These are phyloP conservation scores for Heliconius ethilla DNA, from an alignment of 2,888 invertebrate genomes.

Conservation along the genomic window DNA sequence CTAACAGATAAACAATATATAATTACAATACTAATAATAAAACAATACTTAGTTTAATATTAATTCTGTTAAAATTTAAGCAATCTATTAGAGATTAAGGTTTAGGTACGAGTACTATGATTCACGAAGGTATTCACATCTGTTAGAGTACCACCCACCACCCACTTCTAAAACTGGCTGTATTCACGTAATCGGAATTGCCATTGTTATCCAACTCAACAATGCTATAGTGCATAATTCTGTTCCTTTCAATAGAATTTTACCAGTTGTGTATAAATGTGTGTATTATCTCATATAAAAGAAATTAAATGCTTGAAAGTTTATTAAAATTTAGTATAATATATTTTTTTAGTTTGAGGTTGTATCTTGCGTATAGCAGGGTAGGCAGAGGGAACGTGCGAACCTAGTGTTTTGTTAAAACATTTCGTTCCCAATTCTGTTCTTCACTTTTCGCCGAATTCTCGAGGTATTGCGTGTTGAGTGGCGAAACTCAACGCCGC, in stretches of 20 bases:
- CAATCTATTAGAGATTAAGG: background rate
- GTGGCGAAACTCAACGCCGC: too few relatives aligned
- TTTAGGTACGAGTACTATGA: conserved; percentile 3
- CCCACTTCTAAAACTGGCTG: conserved; percentile 41
- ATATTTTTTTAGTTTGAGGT: background rate
- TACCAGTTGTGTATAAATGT: background rate
- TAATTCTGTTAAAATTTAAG: background rate
- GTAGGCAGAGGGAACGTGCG: too few relatives aligned
- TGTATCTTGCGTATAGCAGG: background rate
- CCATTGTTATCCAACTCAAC: conserved; percentile 23
- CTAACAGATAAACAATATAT: background rate
- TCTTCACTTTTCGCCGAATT: too few relatives aligned
- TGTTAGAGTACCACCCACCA: conserved; percentile 41
- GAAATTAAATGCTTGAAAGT: background rate
- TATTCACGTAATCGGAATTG: conserved; percentile 49
- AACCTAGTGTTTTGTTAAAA: too few relatives aligned
- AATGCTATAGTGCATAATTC: background rate
- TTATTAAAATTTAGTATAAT: background rate
- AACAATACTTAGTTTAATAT: too few relatives aligned
- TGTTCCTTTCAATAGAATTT: conserved; percentile 6
- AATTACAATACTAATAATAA: background rate
- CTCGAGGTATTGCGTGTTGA: too few relatives aligned
- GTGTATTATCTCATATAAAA: background rate
- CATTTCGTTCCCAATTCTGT: too few relatives aligned
- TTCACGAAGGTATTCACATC: conserved; percentile 34